A percentile compares a stretch with the other conserved stretches of the same genome.
These are phyloP conservation scores for Parauchenoglanis punctatus DNA, from an alignment of 2,797 vertebrate species.

Conservation along the genomic window DNA sequence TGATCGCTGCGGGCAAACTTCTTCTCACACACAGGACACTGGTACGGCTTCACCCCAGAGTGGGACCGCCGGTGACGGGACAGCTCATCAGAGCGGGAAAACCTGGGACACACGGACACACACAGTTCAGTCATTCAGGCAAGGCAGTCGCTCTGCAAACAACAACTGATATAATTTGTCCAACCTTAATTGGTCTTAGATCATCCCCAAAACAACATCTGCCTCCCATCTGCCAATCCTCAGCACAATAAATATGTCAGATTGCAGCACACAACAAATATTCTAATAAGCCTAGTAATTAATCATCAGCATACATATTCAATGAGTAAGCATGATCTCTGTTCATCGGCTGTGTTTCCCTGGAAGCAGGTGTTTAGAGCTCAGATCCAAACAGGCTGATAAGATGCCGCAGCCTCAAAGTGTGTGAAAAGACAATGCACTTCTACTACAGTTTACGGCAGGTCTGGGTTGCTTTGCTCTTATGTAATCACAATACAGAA, in stretches of 20 bases:
- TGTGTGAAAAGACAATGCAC: background rate
- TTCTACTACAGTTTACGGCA: conserved; percentile 2
- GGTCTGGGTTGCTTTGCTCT: conserved; percentile 31
- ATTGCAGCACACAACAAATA: background rate
- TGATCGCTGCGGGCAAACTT: conserved; percentile 95
- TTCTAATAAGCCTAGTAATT: background rate
- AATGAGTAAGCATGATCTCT: background rate
- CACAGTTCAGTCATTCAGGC: conserved; percentile 10
- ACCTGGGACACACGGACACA: conserved; percentile 71
- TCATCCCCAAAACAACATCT: conserved; percentile 5
- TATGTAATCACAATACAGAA: conserved; percentile 10
- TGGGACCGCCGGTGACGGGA: conserved; percentile 92
- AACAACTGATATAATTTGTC: background rate
- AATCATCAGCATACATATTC: conserved; percentile 8
- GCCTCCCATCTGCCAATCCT: conserved; percentile 5
- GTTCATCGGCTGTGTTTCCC: conserved; percentile 11
- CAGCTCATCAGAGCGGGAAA: conserved; percentile 91
- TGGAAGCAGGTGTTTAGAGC: conserved; percentile 15
- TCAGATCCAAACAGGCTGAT: conserved; percentile 2
- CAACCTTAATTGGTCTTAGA: background rate
- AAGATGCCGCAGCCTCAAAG: background rate
- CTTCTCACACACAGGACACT: conserved; percentile 91
- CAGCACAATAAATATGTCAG: background rate
- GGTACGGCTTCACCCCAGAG: conserved; percentile 93
- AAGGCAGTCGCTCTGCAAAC: background rate